phyloP scores from a whole-genome alignment of 1,140 invertebrate species.

The Micrasema longulum region DNA sequence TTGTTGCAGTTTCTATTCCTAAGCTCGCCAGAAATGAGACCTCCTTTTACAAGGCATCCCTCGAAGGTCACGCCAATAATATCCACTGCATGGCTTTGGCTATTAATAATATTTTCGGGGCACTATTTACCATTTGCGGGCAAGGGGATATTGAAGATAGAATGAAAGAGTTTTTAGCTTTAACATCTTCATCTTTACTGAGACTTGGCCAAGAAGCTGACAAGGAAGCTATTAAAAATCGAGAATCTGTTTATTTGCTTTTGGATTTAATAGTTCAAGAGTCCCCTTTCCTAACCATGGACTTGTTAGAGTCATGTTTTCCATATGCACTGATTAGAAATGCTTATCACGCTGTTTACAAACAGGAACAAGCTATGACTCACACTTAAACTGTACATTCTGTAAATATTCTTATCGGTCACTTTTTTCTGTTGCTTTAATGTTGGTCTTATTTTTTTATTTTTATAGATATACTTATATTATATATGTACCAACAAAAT shows the following conservation, averaged over 20 bases:
- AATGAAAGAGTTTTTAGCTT: slow-evolving; percentile 97
- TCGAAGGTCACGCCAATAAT: slow-evolving; percentile 97
- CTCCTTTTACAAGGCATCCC: slow-evolving; percentile 89
- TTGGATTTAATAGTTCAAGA: slow-evolving; percentile 97
- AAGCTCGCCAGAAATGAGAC: slow-evolving; percentile 92
- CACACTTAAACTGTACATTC: slow-evolving; percentile 63
- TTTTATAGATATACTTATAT: too few species aligned
- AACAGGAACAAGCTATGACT: slow-evolving; percentile 79
- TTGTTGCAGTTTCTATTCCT: slow-evolving; percentile 97
- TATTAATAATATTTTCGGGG: slow-evolving; percentile 96
- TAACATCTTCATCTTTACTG: slow-evolving; percentile 95
- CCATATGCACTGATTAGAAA: slow-evolving; percentile 96
- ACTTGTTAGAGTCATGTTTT: slow-evolving; percentile 97
- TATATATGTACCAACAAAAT: too few species aligned
- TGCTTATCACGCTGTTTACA: slow-evolving; percentile 96
- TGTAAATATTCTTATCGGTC: slow-evolving; percentile 4
- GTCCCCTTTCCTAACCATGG: slow-evolving; percentile 97
- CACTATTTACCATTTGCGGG: slow-evolving; percentile 95
- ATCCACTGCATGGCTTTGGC: slow-evolving; percentile 97
- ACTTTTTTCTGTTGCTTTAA: too few species aligned
- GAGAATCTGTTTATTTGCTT: slow-evolving; percentile 96
- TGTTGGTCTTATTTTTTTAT: too few species aligned
- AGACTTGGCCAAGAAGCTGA: slow-evolving; percentile 95
- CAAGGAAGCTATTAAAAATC: slow-evolving; percentile 92
- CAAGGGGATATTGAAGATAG: slow-evolving; percentile 96